Evolutionary conservation across 2,797 vertebrate species (phyloP), one percentile per base, ranked within the genome.

Genomic region (Alcedo quadribrachys): DNA sequence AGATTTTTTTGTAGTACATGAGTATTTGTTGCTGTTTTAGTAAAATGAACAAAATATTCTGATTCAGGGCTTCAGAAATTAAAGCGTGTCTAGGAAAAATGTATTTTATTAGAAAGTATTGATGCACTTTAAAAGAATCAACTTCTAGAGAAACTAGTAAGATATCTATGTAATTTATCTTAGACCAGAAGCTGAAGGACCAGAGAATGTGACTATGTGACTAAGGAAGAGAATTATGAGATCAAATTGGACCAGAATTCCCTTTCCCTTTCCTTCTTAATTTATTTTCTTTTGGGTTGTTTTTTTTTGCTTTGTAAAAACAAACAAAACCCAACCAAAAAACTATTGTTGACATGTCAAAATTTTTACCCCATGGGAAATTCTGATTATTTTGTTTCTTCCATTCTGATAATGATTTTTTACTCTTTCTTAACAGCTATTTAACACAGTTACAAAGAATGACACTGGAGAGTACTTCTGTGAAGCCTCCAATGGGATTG

Each of bases 391-490:
- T 53, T 53, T 53, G 27, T 73, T 69, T 50, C 65, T 51, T 15
- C 27, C 12, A 18, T 87, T 89, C 55, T 93, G 30, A 78, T 87
- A 90, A 83, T 53, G 15, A 16, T 82, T 85, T 94, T 90, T 71
- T 22, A 69, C 46, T 91, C 32, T 93, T 54, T 90, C 80, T 95
- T 82, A 91, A 96, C 95, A 99, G 99, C 97, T 98, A 58, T 99
- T 99, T 95, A 98, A 98, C 85, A 94, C 98, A 2, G 98, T 99
- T 74, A 97, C 98, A 90, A 98, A 98, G 96, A 97, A 98, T 42
- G 99, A 99, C 96, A 97, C 98, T 6, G 99, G 99, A 42, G 97
- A 97, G 45, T 99, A 99, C 97, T 98, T 98, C 97, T 99, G 99
- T 74, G 98, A 97, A 97, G 99, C 99, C 46, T 97, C 91, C 7